These are phyloP conservation scores for Phaenicophaeus curvirostris DNA, from an alignment of 2,797 vertebrate genomes.

Conservation along the genomic window DNA sequence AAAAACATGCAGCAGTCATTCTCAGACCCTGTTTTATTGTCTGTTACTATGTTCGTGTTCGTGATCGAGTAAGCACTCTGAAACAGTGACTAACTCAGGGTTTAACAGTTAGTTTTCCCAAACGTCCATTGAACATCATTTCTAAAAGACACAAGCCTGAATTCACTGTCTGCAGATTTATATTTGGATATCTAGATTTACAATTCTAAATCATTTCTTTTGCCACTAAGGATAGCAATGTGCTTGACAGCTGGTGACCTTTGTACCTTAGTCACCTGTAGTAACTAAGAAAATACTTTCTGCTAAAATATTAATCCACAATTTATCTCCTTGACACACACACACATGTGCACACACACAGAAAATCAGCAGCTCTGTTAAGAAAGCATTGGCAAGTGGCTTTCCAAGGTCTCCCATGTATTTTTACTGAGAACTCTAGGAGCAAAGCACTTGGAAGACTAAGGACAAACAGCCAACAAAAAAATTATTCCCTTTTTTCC, in stretches of 20 bases:
- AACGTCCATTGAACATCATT: background rate
- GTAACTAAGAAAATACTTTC: background rate
- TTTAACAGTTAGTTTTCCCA: conserved; percentile 1
- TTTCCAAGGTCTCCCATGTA: background rate
- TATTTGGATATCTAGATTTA: background rate
- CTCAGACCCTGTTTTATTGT: conserved; percentile 17
- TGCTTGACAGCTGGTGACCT: background rate
- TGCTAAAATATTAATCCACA: background rate
- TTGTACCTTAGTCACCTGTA: background rate
- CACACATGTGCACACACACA: background rate
- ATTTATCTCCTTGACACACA: background rate
- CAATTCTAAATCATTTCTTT: background rate
- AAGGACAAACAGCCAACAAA: background rate
- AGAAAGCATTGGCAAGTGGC: background rate
- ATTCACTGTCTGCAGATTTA: background rate
- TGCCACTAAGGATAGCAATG: background rate
- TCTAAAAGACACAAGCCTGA: background rate
- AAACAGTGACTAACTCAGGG: background rate
- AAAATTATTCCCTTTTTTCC: background rate
- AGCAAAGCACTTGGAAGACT: background rate
- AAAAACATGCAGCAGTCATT: background rate
- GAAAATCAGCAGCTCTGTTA: background rate
- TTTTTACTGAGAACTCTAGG: background rate
- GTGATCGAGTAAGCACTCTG: background rate
- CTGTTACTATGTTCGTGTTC: background rate